phyloP scores from a whole-genome alignment of 2,888 invertebrate genomes.

The Heterodera filipjevi region DNA sequence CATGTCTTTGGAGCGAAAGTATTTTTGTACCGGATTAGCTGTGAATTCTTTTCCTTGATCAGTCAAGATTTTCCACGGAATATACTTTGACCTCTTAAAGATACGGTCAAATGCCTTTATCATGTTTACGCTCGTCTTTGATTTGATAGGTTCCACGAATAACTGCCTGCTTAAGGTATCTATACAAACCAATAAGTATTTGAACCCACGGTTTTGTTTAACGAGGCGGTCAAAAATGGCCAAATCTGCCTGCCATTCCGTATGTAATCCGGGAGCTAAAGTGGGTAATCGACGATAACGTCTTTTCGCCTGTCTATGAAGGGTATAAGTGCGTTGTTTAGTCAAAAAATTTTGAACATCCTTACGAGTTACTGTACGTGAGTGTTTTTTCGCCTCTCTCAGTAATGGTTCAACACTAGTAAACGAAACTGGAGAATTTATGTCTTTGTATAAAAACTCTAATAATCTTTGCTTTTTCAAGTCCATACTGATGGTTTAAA shows the following conservation, averaged over 20 bases:
- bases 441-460: constrained; percentile 23
- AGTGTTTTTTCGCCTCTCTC: constrained; percentile 2
- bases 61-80: constrained; percentile 28
- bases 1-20: constrained; percentile 18
- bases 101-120: constrained; percentile 20
- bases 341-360: constrained; percentile 18
- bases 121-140: constrained; percentile 20
- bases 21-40: not conserved
- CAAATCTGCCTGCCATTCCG: constrained; percentile 33
- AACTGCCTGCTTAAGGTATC: constrained; percentile 28
- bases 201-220: not conserved
- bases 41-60: constrained; percentile 32
- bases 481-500: constrained; percentile 23
- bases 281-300: constrained; percentile 16
- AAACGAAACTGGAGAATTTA: constrained; percentile 20
- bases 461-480: constrained; percentile 6
- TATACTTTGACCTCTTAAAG: not conserved
- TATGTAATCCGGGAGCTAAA: constrained; percentile 26
- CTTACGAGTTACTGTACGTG: not conserved
- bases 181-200: constrained; percentile 26
- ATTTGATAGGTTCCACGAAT: constrained; percentile 21
- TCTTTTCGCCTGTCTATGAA: constrained; percentile 12
- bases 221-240: constrained; percentile 16
- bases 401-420: constrained; percentile 11
- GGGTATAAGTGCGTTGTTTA: constrained; percentile 23